Conservation (phyloP, 1,140 invertebrate genomes). For the Drosophila nannoptera region DNA sequence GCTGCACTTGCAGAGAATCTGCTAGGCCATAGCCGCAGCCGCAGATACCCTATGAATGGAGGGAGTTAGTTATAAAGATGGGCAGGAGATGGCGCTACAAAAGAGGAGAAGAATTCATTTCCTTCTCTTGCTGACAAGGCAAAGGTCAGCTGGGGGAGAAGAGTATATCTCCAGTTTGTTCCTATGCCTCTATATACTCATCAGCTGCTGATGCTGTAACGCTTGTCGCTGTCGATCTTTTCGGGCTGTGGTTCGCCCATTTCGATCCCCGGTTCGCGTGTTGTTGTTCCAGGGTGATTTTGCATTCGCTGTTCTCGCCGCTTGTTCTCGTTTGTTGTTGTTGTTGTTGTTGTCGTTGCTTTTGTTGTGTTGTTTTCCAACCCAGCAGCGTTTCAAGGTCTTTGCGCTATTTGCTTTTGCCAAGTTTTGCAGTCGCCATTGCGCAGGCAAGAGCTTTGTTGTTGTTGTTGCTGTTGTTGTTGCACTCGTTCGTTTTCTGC, state of each 20-base stretch:
- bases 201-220: slow-evolving; percentile 44
- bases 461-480: slow-evolving; percentile 23
- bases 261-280: slow-evolving; percentile 74
- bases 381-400: slow-evolving; percentile 71
- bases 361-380: slow-evolving; percentile 47
- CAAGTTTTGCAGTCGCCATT: slow-evolving; percentile 67
- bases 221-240: slow-evolving; percentile 53
- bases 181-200: slow-evolving; percentile 66
- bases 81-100: not conserved
- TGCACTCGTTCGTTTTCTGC: slow-evolving; percentile 62
- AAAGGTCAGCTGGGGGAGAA: too few relatives aligned
- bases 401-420: slow-evolving; percentile 71
- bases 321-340: slow-evolving; percentile 32
- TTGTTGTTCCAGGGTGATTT: slow-evolving; percentile 73
- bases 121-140: too few relatives aligned
- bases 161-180: slow-evolving; percentile 49
- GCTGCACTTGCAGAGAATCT: slow-evolving; percentile 42
- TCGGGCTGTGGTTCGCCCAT: slow-evolving; percentile 58
- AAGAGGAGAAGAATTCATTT: too few relatives aligned
- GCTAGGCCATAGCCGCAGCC: slow-evolving; percentile 22
- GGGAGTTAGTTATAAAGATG: too few relatives aligned
- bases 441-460: slow-evolving; percentile 16
- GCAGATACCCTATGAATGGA: slow-evolving; percentile 53
- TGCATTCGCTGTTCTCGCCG: slow-evolving; percentile 46
- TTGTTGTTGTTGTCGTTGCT: slow-evolving; percentile 25